Evolutionary conservation across 2,888 invertebrate genomes (phyloP).

Genomic region (Tigriopus californicus): DNA sequence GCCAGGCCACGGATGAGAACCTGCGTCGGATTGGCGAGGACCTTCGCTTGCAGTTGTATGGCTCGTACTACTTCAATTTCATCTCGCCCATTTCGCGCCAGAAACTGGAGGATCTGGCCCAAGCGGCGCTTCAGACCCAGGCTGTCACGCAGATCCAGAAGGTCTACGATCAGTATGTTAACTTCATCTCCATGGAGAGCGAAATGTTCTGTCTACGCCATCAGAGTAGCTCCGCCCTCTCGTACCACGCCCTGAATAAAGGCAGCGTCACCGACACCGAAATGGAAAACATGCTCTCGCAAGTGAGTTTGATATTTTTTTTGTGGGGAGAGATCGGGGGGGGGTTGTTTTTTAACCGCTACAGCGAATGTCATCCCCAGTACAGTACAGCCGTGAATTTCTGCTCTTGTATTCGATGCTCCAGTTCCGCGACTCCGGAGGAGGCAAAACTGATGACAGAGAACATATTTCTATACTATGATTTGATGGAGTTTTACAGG

Average conservation of each 20-base stretch:
- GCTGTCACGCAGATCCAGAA: constrained; percentile 81
- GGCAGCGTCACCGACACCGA: constrained; percentile 85
- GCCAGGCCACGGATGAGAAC: constrained; percentile 88
- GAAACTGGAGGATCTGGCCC: constrained; percentile 83
- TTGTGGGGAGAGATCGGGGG: neutral
- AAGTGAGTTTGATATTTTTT: constrained; percentile 20
- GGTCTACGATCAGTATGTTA: constrained; percentile 92
- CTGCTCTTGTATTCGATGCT: too few species aligned
- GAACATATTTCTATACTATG: too few species aligned
- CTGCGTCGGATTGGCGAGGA: constrained; percentile 54
- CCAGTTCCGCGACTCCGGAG: too few species aligned
- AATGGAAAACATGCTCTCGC: constrained; percentile 83
- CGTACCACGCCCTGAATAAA: constrained; percentile 85
- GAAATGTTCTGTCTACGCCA: constrained; percentile 87
- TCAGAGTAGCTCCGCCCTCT: constrained; percentile 71
- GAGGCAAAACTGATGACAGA: too few species aligned
- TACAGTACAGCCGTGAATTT: too few species aligned
- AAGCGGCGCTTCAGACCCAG: constrained; percentile 71
- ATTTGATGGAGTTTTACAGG: too few species aligned
- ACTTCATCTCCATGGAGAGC: constrained; percentile 93
- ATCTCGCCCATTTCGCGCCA: constrained; percentile 83
- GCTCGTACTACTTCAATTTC: constrained; percentile 87
- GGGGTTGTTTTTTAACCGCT: neutral
- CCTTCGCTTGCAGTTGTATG: constrained; percentile 58
- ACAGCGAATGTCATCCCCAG: neutral